Conservation (phyloP, 2,797 vertebrate genomes). For the Amniataba percoides region DNA sequence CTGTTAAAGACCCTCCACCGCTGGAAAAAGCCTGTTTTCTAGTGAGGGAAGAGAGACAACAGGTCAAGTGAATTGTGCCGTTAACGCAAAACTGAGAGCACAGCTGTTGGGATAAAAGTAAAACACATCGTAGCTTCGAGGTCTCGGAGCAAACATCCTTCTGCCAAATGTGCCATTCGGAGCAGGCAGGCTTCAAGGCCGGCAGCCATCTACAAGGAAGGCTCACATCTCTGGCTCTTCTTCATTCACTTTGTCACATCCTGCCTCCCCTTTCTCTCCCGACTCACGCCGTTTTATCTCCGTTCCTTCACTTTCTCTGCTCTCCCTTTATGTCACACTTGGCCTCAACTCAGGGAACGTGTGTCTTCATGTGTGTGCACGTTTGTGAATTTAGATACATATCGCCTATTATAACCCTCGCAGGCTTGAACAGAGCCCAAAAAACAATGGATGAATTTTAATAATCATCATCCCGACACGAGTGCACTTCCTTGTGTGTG, state of each 20-base stretch:
- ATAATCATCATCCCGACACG: slow-evolving; percentile 15
- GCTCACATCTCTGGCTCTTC: slow-evolving; percentile 62
- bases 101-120: slow-evolving; percentile 51
- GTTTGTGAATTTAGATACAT: slow-evolving; percentile 25
- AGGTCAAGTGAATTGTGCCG: slow-evolving; percentile 40
- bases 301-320: slow-evolving; percentile 31
- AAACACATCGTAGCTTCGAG: slow-evolving; percentile 49
- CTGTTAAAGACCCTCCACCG: slow-evolving; percentile 8
- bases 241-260: slow-evolving; percentile 68
- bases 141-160: slow-evolving; percentile 50
- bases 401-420: slow-evolving; percentile 34
- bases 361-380: not conserved
- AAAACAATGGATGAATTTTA: slow-evolving; percentile 38
- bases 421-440: slow-evolving; percentile 28
- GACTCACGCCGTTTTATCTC: slow-evolving; percentile 36
- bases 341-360: slow-evolving; percentile 17
- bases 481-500: not conserved
- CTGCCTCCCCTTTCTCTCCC: slow-evolving; percentile 47
- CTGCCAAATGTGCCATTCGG: slow-evolving; percentile 73
- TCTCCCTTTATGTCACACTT: slow-evolving; percentile 38
- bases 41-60: not conserved
- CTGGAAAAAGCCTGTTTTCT: slow-evolving; percentile 8
- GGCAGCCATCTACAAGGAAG: slow-evolving; percentile 55
- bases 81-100: slow-evolving; percentile 39
- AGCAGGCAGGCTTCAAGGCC: slow-evolving; percentile 74